A percentile compares a stretch with the other conserved stretches of the same genome.
Evolutionary conservation across 1,140 invertebrate genomes (phyloP).

Genomic region (Meloidogyne hapla): DNA sequence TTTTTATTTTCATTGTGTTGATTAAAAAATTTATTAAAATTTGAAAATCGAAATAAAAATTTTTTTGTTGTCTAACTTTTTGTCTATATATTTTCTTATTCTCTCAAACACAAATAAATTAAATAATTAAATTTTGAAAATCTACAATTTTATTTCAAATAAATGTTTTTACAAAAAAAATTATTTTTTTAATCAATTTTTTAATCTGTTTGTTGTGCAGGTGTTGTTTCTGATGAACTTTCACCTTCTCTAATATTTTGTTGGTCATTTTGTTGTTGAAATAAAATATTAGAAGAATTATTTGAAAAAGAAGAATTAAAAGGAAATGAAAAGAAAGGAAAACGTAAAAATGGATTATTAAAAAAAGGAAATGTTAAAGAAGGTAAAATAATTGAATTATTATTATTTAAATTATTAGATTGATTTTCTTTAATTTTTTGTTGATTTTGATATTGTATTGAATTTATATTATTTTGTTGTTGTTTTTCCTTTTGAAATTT

Average conservation of each 20-base stretch:
- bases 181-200: not conserved
- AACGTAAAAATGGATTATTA: constrained; percentile 3
- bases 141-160: too few species aligned
- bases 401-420: not conserved
- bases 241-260: not conserved
- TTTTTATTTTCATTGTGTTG: too few species aligned
- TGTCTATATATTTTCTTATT: too few species aligned
- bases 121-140: too few species aligned
- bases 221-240: constrained; percentile 2
- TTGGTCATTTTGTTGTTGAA: not conserved
- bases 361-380: not conserved
- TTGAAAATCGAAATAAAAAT: too few species aligned
- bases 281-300: not conserved
- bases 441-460: not conserved
- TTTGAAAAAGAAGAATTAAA: not conserved
- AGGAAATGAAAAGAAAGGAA: not conserved
- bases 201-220: constrained; percentile 1
- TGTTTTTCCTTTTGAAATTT: not conserved
- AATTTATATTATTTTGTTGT: too few species aligned
- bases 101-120: too few species aligned
- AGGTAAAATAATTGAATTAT: not conserved
- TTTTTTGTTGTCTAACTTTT: too few species aligned
- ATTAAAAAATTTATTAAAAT: too few species aligned
- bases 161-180: too few species aligned
- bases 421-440: not conserved